phyloP scores from a whole-genome alignment of 2,113 vertebrate genomes.

The Siphamia tubifer region DNA sequence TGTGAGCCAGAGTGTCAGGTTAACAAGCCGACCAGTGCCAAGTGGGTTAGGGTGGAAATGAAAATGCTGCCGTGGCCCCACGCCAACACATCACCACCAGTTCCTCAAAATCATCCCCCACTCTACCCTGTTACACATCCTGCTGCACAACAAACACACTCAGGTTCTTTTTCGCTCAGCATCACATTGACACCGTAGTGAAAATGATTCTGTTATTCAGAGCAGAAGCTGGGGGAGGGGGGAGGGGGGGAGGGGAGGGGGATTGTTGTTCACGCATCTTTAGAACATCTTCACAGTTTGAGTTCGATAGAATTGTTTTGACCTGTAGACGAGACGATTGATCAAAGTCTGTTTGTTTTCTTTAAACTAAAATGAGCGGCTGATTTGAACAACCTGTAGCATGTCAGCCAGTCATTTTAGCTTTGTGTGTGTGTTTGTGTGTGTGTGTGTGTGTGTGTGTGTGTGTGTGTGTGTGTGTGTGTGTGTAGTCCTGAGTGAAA shows the following conservation, averaged over 20 bases:
- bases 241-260: not conserved
- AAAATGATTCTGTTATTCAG: constrained; percentile 13
- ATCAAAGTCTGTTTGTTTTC: not conserved
- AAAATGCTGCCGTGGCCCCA: constrained; percentile 30
- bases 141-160: not conserved
- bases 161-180: not conserved
- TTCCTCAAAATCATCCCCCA: constrained; percentile 1
- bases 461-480: no score
- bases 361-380: not conserved
- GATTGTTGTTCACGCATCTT: not conserved
- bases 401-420: not conserved
- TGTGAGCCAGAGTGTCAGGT: constrained; percentile 49
- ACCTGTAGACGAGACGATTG: not conserved
- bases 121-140: not conserved
- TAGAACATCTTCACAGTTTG: not conserved
- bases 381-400: not conserved
- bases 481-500: no score
- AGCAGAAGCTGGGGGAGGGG: constrained; percentile 3
- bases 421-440: no score
- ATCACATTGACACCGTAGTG: not conserved
- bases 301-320: not conserved
- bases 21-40: constrained; percentile 51
- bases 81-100: constrained; percentile 26
- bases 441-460: no score
- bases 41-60: constrained; percentile 65